Base-by-base conservation (phyloP, 2,888 invertebrate genomes). In the Chrysopilus asiliformis region DNA sequence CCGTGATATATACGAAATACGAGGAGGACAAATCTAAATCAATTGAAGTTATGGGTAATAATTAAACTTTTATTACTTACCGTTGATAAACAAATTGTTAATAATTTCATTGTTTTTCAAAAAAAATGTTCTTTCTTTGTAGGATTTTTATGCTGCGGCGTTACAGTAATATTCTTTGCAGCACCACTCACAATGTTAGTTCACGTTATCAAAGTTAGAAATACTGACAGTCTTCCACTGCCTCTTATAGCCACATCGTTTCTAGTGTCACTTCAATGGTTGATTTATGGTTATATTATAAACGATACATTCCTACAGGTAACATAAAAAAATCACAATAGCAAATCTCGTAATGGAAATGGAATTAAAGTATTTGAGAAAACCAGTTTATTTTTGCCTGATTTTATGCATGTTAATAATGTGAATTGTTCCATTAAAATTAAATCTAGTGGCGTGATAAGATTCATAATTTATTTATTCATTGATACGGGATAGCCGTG, bases 141-240 rank as follows among this genome's bases (percentile, higher is more conserved):
- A 69, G 69, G 68, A 34, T 51, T 72, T 14, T 49, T 72, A 25
- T 74, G 80, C 46, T 78, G 79, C 55, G 55, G 68, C 7, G 62
- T 82, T 32, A 81, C 83, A 4, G 68, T 84, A 40, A 45, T 81
- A 40, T 80, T 81, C 49, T 76, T 84, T 52, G 80, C 78, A 20
- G 75, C 85, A 10, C 85, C 85, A 14, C 66, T 85, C 51, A 74
- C 76, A 41, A 75, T 77, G 51, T 56, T 85, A 47, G 65, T 79
- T 16, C 75, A 84, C 61, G 86, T 89, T 1, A 64, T 87, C 26
- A 71, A 65, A 57, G 70, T 75, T 6, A 78, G 75, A 56, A 81
- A 71, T 54, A 76, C 84, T 2, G 84, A 85, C 49, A 79, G 77
- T 53, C 67, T 89, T 49, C 87, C 89, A 19, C 81, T 84, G 55